Conservation (phyloP, 2,888 invertebrate genomes). For the Noctua janthe region DNA sequence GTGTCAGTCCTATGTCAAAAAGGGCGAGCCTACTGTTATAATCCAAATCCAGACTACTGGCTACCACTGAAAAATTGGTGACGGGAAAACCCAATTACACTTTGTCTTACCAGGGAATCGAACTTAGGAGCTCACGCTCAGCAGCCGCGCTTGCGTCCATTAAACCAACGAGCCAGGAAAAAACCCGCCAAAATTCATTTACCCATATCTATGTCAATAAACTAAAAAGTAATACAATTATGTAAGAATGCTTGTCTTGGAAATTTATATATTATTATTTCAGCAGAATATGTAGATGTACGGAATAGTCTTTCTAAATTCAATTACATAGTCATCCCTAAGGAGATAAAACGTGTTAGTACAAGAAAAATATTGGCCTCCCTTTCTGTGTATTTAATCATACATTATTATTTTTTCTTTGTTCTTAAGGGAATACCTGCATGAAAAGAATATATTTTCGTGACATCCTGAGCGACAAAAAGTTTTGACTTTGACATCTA, state of each 20-base stretch:
- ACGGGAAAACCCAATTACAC: not conserved
- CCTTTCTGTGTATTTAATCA: conserved; percentile 37
- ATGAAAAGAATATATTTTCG: not conserved
- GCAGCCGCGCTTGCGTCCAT: not conserved
- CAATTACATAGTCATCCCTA: conserved; percentile 51
- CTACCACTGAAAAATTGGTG: not conserved
- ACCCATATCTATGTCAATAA: not conserved
- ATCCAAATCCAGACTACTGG: not conserved
- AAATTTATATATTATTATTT: conserved; percentile 15
- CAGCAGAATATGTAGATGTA: conserved; percentile 17
- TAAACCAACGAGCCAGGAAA: not conserved
- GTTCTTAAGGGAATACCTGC: conserved; percentile 1
- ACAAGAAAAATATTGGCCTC: conserved; percentile 34
- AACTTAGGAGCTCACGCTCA: not conserved
- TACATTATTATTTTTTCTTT: conserved; percentile 36
- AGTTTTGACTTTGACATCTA: not conserved
- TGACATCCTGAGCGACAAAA: not conserved
- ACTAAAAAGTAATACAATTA: not conserved
- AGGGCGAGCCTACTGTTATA: not conserved
- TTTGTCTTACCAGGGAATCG: not conserved
- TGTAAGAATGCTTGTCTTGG: not conserved
- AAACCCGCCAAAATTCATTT: too few relatives aligned
- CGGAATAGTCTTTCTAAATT: conserved; percentile 43
- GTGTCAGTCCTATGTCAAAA: not conserved
- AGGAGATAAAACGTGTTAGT: conserved; percentile 38